Base-by-base conservation (phyloP, 2,113 vertebrate species). In the Osmerus eperlanus region DNA sequence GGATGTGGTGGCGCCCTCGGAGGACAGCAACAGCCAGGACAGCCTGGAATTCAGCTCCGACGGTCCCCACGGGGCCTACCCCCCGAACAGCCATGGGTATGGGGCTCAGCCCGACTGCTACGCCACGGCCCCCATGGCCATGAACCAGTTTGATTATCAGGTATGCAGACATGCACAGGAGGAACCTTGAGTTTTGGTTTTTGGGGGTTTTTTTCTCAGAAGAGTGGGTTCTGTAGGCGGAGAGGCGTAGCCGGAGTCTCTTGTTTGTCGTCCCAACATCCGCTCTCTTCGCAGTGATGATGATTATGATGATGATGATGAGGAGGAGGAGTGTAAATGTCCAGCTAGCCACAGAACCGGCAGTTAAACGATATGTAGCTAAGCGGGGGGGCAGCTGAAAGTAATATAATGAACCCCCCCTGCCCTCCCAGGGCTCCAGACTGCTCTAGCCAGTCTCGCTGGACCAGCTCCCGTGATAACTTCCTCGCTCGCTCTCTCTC, bases 71-170 rank as follows among this genome's bases (percentile, higher is more conserved):
- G 86, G 88, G 88, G 93, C 94, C 80, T 99, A 97, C 92, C 94
- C 94, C 91, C 97, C 96, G 93, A 98, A 98, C 93, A 99, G 96
- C 94, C 97, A 98, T 93, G 94, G 94, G 90, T 99, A 97, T 94
- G 95, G 94, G 89, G 95, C 93, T 91, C 95, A 96, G 92, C 94
- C 96, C 23, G 97, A 99, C 93, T 97, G 94, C 93, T 98, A 97
- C 94, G 89, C 95, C 91, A 94, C 97, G 92, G 92, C 94, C 88
- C 94, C 96, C 89, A 94, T 97, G 92, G 86, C 89, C 77, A 91
- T 94, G 85, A 98, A 97, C 93, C 97, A 99, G 93, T 99, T 97
- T 95, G 97, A 99, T 94, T 99, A 99, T 93, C 97, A 99, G 96
- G 97, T 99, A 94, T 93, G 93, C 83, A 85, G 84, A 86, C 86